These are phyloP conservation scores for Nyctalus aviator DNA, from an alignment of 2,797 vertebrate genomes.

Conservation along the genomic window DNA sequence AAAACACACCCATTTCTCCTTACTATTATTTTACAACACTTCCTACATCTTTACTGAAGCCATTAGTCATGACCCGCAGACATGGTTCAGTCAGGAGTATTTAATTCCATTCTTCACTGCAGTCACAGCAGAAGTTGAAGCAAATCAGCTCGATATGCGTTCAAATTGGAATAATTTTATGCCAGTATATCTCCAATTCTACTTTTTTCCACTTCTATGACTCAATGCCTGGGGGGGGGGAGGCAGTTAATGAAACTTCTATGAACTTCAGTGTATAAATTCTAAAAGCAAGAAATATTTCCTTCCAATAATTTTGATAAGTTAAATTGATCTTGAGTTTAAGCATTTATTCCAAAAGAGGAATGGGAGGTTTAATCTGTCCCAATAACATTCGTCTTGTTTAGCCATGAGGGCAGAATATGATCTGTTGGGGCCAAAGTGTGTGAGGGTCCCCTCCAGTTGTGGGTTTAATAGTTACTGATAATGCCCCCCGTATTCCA, in stretches of 20 bases:
- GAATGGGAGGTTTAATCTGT: not conserved
- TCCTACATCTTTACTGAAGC: not conserved
- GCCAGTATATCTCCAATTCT: not conserved
- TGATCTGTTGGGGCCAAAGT: not conserved
- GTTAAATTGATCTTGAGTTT: not conserved
- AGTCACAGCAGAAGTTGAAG: not conserved
- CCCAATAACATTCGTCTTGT: not conserved
- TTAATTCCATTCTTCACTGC: not conserved
- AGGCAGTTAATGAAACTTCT: not conserved
- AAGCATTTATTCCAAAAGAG: not conserved
- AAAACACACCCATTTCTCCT: not conserved
- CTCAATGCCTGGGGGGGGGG: not conserved
- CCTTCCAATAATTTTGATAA: not conserved
- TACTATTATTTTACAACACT: not conserved
- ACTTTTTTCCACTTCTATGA: too few relatives aligned
- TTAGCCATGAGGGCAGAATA: not conserved
- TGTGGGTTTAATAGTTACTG: not conserved
- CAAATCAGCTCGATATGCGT: not conserved
- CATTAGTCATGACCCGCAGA: accelerated
- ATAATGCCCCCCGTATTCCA: not conserved
- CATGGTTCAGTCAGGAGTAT: not conserved
- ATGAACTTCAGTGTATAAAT: conserved; percentile 9
- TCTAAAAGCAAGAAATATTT: not conserved
- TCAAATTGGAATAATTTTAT: not conserved
- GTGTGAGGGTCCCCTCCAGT: not conserved